phyloP scores from a whole-genome alignment of 2,888 invertebrate genomes.

The Petrolisthes cinctipes region DNA sequence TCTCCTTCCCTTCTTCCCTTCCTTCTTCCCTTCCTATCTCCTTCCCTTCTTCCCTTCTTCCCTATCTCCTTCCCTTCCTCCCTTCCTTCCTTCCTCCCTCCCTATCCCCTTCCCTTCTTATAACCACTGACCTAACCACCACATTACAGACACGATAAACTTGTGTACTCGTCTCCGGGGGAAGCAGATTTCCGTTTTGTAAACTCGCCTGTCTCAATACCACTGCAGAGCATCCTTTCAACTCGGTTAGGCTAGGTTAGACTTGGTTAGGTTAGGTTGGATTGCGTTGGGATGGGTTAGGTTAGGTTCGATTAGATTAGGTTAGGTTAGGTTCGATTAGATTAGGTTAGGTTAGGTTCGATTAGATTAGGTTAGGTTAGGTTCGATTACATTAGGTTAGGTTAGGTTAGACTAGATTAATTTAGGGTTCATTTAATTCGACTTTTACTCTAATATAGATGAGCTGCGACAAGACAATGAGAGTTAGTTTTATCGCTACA shows the following conservation, averaged over 20 bases:
- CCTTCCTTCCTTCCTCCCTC: too few species aligned
- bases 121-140: not conserved
- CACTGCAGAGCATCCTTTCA: not conserved
- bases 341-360: conserved; percentile 8
- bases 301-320: not conserved
- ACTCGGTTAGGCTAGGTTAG: conserved; percentile 1
- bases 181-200: not conserved
- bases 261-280: too few species aligned
- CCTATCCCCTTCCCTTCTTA: too few species aligned
- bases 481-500: too few species aligned
- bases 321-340: conserved; percentile 7
- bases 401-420: conserved; percentile 2
- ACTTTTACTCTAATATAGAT: not conserved
- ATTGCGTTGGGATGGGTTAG: too few species aligned
- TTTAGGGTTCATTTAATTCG: too few species aligned
- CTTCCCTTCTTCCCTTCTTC: too few species aligned
- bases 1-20: too few species aligned
- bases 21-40: too few species aligned
- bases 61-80: too few species aligned
- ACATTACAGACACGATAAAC: not conserved
- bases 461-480: not conserved
- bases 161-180: not conserved
- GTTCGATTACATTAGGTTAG: not conserved
- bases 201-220: not conserved
- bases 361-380: conserved; percentile 11